These are phyloP conservation scores for human DNA, from an alignment of 2,113 vertebrate species.

Conservation along the genomic window DNA sequence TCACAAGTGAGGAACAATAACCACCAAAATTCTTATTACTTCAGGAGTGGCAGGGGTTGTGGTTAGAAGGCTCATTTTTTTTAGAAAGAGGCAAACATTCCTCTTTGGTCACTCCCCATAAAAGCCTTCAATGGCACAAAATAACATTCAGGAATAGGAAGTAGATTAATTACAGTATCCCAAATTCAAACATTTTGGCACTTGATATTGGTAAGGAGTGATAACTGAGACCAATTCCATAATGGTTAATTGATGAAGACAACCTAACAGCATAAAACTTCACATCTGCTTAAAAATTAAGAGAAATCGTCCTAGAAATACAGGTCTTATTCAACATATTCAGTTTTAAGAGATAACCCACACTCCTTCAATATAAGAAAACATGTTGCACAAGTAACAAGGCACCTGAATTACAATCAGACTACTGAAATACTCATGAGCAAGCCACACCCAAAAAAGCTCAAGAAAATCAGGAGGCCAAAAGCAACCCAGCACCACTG, in stretches of 20 bases:
- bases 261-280: conserved; percentile 57
- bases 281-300: conserved; percentile 54
- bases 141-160: neutral
- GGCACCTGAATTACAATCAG: conserved; percentile 55
- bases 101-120: neutral
- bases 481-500: conserved; percentile 66
- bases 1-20: conserved; percentile 38
- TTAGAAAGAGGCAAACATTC: neutral
- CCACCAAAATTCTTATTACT: neutral
- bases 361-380: conserved; percentile 29
- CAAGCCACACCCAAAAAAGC: conserved; percentile 76
- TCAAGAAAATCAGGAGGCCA: conserved; percentile 66
- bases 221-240: conserved; percentile 62
- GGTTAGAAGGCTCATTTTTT: neutral
- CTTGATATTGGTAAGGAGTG: conserved; percentile 44
- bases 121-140: neutral
- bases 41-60: neutral
- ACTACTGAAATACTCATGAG: conserved; percentile 38
- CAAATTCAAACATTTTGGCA: conserved; percentile 12
- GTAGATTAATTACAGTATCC: conserved; percentile 8
- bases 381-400: conserved; percentile 67
- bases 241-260: conserved; percentile 70
- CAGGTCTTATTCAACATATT: conserved; percentile 8
- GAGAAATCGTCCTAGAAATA: conserved; percentile 56
- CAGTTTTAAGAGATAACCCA: conserved; percentile 61